A percentile compares a stretch with the other conserved stretches of the same genome.
Evolutionary conservation across 2,888 invertebrate species (phyloP).

Genomic region (Drosophila ustulata): DNA sequence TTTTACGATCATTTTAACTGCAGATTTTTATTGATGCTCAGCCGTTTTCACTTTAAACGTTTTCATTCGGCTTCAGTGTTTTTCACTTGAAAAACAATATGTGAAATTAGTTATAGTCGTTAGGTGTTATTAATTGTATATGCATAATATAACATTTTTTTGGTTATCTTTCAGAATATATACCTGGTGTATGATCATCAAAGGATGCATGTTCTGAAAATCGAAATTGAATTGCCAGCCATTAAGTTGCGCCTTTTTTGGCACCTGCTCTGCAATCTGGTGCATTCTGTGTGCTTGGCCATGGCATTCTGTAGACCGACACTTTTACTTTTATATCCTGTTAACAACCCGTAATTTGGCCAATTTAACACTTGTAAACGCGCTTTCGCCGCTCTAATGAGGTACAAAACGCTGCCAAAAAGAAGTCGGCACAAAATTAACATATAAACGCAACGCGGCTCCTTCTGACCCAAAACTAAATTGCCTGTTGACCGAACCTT

Average conservation of each 20-base stretch:
- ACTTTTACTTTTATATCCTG: conserved; percentile 80
- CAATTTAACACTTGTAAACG: conserved; percentile 81
- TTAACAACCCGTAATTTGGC: conserved; percentile 78
- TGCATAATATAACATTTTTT: background rate
- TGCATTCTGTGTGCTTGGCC: conserved; percentile 19
- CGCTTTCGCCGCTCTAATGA: conserved; percentile 80
- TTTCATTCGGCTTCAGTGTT: background rate
- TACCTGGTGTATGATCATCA: conserved; percentile 2
- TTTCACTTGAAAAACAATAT: conserved; percentile 7
- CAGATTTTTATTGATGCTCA: conserved; percentile 1
- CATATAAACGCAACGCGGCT: conserved; percentile 58
- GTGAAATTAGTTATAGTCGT: background rate
- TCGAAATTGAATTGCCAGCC: conserved; percentile 50
- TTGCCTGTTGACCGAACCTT: conserved; percentile 65
- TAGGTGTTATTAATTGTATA: background rate
- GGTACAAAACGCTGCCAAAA: conserved; percentile 71
- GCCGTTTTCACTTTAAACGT: background rate
- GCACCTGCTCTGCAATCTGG: conserved; percentile 39
- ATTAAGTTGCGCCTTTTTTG: conserved; percentile 29
- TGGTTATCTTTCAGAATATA: background rate
- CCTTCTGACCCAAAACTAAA: conserved; percentile 61
- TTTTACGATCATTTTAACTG: conserved; percentile 3
- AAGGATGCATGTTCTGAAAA: conserved; percentile 1
- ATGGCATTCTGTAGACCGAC: conserved; percentile 39
- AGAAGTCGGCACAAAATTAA: conserved; percentile 64